These are phyloP conservation scores for Sinosuthora webbiana DNA, from an alignment of 2,113 vertebrate genomes.

Conservation along the genomic window DNA sequence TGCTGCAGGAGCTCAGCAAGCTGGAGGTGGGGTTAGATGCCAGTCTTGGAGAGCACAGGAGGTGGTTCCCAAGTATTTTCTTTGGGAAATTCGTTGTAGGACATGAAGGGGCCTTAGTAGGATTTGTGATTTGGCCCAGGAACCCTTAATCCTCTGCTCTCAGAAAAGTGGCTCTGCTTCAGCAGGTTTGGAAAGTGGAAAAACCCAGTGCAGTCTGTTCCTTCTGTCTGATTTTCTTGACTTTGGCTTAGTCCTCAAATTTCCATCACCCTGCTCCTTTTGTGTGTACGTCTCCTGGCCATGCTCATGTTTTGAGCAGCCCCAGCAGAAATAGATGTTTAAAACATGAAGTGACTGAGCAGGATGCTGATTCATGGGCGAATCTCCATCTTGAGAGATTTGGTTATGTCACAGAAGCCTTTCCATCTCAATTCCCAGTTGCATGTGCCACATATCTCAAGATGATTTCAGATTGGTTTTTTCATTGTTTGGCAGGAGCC, in stretches of 20 bases:
- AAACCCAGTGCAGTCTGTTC: not conserved
- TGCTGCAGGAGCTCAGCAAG: not conserved
- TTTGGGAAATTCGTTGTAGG: not conserved
- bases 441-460: not conserved
- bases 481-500: not conserved
- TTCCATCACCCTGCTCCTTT: not conserved
- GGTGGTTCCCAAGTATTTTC: not conserved
- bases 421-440: not conserved
- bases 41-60: not conserved
- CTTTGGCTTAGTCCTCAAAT: not conserved
- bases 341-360: not conserved
- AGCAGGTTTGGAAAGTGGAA: not conserved
- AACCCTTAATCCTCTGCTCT: not conserved
- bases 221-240: not conserved
- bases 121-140: not conserved
- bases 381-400: not conserved
- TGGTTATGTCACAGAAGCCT: not conserved
- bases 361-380: not conserved
- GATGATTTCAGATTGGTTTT: not conserved
- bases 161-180: not conserved
- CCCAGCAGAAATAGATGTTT: not conserved
- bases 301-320: not conserved
- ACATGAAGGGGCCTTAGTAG: accelerated
- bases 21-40: not conserved
- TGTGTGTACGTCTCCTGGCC: not conserved